Evolutionary conservation across 2,797 vertebrate genomes (phyloP).

Genomic region (Carapus acus): DNA sequence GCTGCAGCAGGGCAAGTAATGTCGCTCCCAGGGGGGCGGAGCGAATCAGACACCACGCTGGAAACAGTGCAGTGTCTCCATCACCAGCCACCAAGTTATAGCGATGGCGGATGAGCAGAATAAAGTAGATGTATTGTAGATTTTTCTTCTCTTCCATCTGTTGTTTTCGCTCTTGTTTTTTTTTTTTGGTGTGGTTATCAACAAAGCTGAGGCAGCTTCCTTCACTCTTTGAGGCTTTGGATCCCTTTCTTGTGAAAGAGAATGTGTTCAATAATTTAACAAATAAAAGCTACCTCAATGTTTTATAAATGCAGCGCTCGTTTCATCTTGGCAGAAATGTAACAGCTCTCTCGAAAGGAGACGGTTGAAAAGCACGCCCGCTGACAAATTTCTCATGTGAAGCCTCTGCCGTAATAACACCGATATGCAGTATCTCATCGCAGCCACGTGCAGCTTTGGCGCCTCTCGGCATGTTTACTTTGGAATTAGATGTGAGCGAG

Average conservation of each 20-base stretch:
- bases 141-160: slow-evolving; percentile 27
- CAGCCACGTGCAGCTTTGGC: too few relatives aligned
- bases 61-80: not conserved
- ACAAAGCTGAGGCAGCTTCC: slow-evolving; percentile 35
- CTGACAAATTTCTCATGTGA: slow-evolving; percentile 10
- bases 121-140: slow-evolving; percentile 6
- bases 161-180: slow-evolving; percentile 6
- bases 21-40: slow-evolving; percentile 13
- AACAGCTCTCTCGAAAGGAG: not conserved
- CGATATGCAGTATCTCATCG: too few relatives aligned
- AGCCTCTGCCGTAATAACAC: too few relatives aligned
- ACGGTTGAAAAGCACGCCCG: slow-evolving; percentile 15
- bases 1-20: slow-evolving; percentile 6
- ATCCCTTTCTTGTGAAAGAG: slow-evolving; percentile 37
- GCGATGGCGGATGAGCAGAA: slow-evolving; percentile 1
- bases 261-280: slow-evolving; percentile 60
- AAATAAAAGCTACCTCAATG: slow-evolving; percentile 62
- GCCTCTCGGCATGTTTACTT: too few relatives aligned
- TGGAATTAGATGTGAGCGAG: too few relatives aligned
- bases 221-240: slow-evolving; percentile 41
- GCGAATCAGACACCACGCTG: not conserved
- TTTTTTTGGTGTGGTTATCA: slow-evolving; percentile 39
- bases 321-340: slow-evolving; percentile 13
- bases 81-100: not conserved
- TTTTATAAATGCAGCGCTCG: slow-evolving; percentile 61